Evolutionary conservation across 1,140 invertebrate species (phyloP).

Genomic region (Drosophila mayri): DNA sequence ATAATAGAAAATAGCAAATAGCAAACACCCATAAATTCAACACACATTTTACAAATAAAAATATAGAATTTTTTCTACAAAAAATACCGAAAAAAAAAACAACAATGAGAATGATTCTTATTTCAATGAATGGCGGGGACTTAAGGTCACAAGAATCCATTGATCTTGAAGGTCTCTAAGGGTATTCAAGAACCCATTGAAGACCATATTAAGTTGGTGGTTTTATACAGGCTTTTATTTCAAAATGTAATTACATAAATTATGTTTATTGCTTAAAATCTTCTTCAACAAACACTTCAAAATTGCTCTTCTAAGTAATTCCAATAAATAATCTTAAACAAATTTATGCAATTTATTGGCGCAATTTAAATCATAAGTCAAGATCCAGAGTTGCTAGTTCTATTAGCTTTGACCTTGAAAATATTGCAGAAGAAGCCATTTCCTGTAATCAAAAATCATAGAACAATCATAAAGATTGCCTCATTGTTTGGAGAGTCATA

Average conservation of each 20-base stretch:
- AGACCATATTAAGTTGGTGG: too few relatives aligned
- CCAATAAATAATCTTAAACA: neutral
- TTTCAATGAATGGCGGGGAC: slow-evolving; percentile 7
- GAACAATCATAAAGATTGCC: slow-evolving; percentile 12
- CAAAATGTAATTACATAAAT: too few relatives aligned
- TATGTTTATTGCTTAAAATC: neutral
- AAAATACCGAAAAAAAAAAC: slow-evolving; percentile 40
- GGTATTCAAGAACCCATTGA: too few relatives aligned
- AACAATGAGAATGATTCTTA: slow-evolving; percentile 39
- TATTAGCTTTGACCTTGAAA: slow-evolving; percentile 13
- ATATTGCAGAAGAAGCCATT: slow-evolving; percentile 18
- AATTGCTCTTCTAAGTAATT: too few relatives aligned
- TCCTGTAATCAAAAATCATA: slow-evolving; percentile 19
- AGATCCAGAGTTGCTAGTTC: neutral
- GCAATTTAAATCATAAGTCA: neutral
- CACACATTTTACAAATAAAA: slow-evolving; percentile 63
- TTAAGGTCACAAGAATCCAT: neutral
- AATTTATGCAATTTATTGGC: neutral
- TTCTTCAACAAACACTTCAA: too few relatives aligned
- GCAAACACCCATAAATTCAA: slow-evolving; percentile 40
- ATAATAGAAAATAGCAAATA: slow-evolving; percentile 43
- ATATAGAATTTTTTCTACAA: slow-evolving; percentile 59
- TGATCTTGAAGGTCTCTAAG: too few relatives aligned
- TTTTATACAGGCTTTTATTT: too few relatives aligned
- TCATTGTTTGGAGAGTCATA: neutral